Conservation (phyloP, 2,797 vertebrate species). For the Fundulus diaphanus region DNA sequence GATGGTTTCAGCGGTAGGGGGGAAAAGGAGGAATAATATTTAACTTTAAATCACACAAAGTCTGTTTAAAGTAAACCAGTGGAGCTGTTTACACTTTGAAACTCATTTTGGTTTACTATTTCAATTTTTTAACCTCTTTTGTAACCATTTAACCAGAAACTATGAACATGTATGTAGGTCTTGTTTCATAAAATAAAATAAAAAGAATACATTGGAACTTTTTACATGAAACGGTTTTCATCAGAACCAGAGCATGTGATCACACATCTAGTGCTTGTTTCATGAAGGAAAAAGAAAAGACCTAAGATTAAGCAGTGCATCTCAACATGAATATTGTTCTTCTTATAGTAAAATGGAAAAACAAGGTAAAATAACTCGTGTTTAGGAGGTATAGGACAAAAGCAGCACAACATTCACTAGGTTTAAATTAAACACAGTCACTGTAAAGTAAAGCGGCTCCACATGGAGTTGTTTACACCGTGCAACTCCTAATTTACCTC, state of each 20-base stretch:
- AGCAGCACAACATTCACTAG: conserved; percentile 53
- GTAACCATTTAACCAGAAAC: neutral
- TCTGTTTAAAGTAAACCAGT: too few relatives aligned
- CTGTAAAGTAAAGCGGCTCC: conserved; percentile 32
- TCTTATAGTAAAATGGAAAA: conserved; percentile 18
- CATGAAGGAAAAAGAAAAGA: neutral
- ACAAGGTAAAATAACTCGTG: conserved; percentile 10
- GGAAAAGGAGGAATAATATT: too few relatives aligned
- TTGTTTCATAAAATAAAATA: neutral
- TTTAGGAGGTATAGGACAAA: conserved; percentile 27
- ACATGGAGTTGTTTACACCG: conserved; percentile 56
- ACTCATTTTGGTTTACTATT: neutral
- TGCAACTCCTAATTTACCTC: conserved; percentile 64
- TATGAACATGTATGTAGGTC: neutral
- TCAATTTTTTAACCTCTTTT: neutral
- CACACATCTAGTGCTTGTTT: neutral
- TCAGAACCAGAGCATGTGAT: neutral
- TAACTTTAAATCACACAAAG: too few relatives aligned
- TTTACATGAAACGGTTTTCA: too few relatives aligned
- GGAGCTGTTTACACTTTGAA: too few relatives aligned
- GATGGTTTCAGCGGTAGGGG: too few relatives aligned
- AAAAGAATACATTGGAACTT: neutral
- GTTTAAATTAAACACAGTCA: conserved; percentile 59
- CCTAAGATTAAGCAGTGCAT: neutral
- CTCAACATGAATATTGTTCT: conserved; percentile 2